Evolutionary conservation across 2,113 vertebrate genomes (phyloP), one percentile per base, ranked within the genome.

Genomic region (Nothobranchius furzeri): DNA sequence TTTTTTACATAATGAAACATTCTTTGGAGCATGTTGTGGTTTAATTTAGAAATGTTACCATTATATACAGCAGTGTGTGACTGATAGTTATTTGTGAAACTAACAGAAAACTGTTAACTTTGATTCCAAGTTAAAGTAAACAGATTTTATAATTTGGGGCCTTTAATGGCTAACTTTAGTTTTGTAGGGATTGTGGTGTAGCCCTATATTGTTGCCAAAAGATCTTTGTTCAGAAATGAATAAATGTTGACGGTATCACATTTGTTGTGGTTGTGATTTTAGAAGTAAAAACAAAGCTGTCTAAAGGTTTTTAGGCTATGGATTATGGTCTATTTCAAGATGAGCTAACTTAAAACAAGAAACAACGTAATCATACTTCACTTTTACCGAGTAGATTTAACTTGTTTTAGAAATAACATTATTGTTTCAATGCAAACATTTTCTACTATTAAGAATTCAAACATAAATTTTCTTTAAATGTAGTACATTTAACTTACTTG

Each of bases 401-500:
- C 58, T 60, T 15, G 12, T 30, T 30, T 47, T 60, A 47, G 6
- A 47, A 25, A 60, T 47, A 54, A 30, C 14, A 47, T 46, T 12
- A 13, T 47, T 47, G 20, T 25, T 60, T 14, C n/a, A 24, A 24
- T 60, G 25, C 9, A 60, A 20, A 47, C 9, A 30, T 47, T 60
- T 60, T 12, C 15, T 60, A 60, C 24, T 47, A 60, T 4, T 47
- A 50, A 50, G 48, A 50, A 50, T 50, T 49, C 14, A 45, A 45
- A 20, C 30, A 6, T 30, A 9, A 47, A 30, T 47, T 30, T 14
- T 60, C 17, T 12, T 46, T 60, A 46, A 30, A 60, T 60, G 20
- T 30, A 60, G 43, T 60, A 9, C 14, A 60, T 60, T 25, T 60
- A 9, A 60, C 42, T 47, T 60, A 46, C 15, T 59, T 59, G 24